Conservation (phyloP, 2,888 invertebrate species). For the Brenthis hecate region DNA sequence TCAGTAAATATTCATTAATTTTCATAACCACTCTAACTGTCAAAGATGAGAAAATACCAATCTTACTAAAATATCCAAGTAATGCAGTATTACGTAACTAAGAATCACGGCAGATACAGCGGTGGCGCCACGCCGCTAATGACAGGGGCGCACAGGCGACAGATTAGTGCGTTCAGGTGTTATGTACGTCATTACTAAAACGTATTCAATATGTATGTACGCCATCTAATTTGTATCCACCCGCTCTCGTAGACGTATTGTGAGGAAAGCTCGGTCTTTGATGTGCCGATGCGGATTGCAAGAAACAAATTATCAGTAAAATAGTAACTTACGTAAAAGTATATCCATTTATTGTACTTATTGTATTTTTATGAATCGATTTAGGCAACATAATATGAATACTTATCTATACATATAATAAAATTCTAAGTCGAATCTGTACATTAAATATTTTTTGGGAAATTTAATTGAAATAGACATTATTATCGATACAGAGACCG, state of each 20-base stretch:
- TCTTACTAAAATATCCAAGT: slow-evolving; percentile 17
- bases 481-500: no score
- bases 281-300: slow-evolving; percentile 3
- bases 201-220: slow-evolving; percentile 15
- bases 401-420: no score
- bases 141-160: slow-evolving; percentile 46
- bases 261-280: slow-evolving; percentile 13
- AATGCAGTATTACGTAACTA: slow-evolving; percentile 25
- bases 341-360: no score
- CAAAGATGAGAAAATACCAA: slow-evolving; percentile 1
- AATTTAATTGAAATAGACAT: no score
- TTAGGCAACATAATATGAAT: no score
- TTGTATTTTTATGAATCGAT: no score
- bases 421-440: no score
- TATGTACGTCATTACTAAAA: slow-evolving; percentile 20
- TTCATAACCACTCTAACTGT: background rate
- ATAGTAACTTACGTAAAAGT: no score
- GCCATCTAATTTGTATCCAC: background rate
- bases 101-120: slow-evolving; percentile 32
- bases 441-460: no score
- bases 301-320: no score
- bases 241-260: slow-evolving; percentile 2
- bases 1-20: no score
- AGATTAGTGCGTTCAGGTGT: slow-evolving; percentile 18
- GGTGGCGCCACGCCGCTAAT: slow-evolving; percentile 60